These are phyloP conservation scores for Nasonia longicornis DNA, from an alignment of 1,140 invertebrate species.

Conservation along the genomic window DNA sequence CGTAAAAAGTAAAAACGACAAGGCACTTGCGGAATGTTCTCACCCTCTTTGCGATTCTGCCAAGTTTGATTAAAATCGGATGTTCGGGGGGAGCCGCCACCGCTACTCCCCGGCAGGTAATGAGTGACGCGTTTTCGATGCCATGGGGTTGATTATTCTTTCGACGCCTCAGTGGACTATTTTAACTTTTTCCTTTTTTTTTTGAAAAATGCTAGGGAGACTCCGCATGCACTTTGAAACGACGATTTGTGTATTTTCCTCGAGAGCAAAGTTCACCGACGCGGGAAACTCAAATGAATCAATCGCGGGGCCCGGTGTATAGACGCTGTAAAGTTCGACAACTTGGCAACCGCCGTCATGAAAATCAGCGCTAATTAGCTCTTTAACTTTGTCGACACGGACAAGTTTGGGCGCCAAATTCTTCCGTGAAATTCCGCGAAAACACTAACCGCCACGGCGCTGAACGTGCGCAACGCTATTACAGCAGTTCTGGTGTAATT, in stretches of 20 bases:
- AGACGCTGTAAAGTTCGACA: no score
- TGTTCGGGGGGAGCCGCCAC: not conserved
- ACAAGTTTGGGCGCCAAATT: no score
- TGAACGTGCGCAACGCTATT: not conserved
- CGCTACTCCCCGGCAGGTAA: slow-evolving; percentile 25
- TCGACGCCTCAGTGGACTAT: not conserved
- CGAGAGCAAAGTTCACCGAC: no score
- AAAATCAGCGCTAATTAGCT: not conserved
- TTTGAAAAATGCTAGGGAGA: no score
- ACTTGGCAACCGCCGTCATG: no score
- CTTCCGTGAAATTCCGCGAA: no score
- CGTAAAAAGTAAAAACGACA: not conserved
- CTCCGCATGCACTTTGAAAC: no score
- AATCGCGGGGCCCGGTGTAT: no score
- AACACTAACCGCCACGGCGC: no score
- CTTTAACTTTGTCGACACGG: no score
- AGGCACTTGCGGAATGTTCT: not conserved
- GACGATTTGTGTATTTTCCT: no score
- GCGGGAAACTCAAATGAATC: not conserved
- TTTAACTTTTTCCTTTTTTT: not conserved
- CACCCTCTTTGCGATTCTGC: slow-evolving; percentile 13
- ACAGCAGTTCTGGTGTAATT: slow-evolving; percentile 6
- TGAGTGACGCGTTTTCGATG: not conserved
- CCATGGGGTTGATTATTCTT: not conserved
- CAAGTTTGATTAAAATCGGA: slow-evolving; percentile 33